Percentiles rank a stretch among this genome's conserved stretches.
phyloP scores from a whole-genome alignment of 1,140 invertebrate genomes.

The Brachionus calyciflorus region DNA sequence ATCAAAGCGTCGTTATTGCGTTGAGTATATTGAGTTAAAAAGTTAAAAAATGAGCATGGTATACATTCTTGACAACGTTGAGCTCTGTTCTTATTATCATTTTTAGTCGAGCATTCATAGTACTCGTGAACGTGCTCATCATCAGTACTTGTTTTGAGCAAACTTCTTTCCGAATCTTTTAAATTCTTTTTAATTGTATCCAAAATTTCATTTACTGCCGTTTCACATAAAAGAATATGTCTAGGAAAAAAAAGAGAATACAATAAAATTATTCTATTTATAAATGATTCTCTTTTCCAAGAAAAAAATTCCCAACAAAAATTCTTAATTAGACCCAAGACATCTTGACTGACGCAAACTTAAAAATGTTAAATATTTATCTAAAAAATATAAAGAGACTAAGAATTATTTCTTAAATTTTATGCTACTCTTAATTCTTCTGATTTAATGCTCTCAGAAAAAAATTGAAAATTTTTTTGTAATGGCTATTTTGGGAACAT shows the following conservation, averaged over 20 bases:
- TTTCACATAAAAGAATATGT: slow-evolving; percentile 83
- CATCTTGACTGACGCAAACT: too few species aligned
- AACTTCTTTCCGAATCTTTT: slow-evolving; percentile 3
- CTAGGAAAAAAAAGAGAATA: slow-evolving; percentile 51
- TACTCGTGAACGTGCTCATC: slow-evolving; percentile 50
- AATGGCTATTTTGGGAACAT: too few species aligned
- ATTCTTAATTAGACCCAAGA: too few species aligned
- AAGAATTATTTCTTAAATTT: too few species aligned
- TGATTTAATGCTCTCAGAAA: too few species aligned
- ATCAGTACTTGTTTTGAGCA: slow-evolving; percentile 48
- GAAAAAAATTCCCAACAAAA: too few species aligned
- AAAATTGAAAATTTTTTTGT: too few species aligned
- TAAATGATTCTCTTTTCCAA: too few species aligned
- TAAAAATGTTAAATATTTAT: too few species aligned
- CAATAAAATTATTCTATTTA: background rate
- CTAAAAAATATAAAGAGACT: too few species aligned
- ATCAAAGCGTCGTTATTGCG: slow-evolving; percentile 60
- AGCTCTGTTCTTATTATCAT: slow-evolving; percentile 55
- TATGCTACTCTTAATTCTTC: too few species aligned
- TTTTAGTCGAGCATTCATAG: slow-evolving; percentile 45
- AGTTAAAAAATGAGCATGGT: slow-evolving; percentile 56
- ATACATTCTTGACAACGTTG: slow-evolving; percentile 58
- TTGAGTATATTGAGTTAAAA: slow-evolving; percentile 59
- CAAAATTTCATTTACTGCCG: slow-evolving; percentile 83
- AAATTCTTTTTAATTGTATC: slow-evolving; percentile 66